phyloP scores from a whole-genome alignment of 2,797 vertebrate genomes.

The Simalia tracyae region DNA sequence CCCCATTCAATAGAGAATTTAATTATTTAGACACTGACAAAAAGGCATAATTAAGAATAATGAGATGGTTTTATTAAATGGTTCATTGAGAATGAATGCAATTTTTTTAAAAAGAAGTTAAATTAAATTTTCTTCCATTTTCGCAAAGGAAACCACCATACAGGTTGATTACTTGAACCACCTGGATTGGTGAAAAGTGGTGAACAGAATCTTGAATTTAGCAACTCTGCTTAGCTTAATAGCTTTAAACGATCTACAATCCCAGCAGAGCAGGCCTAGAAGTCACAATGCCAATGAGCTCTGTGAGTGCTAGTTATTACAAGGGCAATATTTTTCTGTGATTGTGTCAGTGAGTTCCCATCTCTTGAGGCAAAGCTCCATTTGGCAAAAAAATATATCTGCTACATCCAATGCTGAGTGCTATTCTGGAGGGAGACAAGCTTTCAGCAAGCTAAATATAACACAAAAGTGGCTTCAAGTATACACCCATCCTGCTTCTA shows the following conservation, averaged over 20 bases:
- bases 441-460: neutral
- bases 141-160: neutral
- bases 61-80: conserved; percentile 5
- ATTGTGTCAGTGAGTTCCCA: neutral
- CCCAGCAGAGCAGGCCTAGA: neutral
- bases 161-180: neutral
- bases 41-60: conserved; percentile 6
- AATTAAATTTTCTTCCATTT: neutral
- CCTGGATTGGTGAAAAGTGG: neutral
- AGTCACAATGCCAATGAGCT: neutral
- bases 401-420: neutral
- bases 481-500: neutral
- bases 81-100: neutral
- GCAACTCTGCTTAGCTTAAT: neutral
- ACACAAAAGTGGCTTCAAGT: neutral
- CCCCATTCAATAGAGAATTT: neutral
- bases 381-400: neutral
- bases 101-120: neutral
- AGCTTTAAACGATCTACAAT: neutral
- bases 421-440: neutral
- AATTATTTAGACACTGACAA: neutral
- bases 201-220: neutral
- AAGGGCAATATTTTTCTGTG: conserved; percentile 7
- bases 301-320: neutral
- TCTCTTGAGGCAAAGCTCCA: conserved; percentile 7